These are phyloP conservation scores for Tenthredo scrophulariae DNA, from an alignment of 2,888 invertebrate genomes.

Conservation along the genomic window DNA sequence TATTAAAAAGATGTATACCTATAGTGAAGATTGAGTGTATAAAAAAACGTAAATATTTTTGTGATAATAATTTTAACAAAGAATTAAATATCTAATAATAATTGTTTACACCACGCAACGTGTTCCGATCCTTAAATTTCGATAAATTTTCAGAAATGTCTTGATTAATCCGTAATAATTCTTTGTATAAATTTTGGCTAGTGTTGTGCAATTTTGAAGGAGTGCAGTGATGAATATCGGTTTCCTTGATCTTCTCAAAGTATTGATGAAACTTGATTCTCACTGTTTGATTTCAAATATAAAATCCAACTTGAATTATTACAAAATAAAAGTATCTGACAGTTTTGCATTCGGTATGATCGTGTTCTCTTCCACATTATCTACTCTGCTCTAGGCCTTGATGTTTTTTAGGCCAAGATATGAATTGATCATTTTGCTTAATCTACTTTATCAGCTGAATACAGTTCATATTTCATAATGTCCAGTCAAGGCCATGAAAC, in stretches of 20 bases:
- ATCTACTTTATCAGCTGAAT: constrained; percentile 22
- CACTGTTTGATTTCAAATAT: background rate
- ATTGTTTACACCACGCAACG: background rate
- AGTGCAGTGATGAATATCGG: background rate
- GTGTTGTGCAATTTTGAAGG: constrained; percentile 9
- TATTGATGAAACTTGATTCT: background rate
- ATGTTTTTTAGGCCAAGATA: background rate
- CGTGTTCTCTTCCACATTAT: background rate
- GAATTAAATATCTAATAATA: background rate
- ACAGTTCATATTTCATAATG: constrained; percentile 21
- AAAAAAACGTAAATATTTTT: background rate
- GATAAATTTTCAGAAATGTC: background rate
- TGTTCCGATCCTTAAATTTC: constrained; percentile 11
- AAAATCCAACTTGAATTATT: background rate
- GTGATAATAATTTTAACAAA: constrained; percentile 27
- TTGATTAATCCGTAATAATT: background rate
- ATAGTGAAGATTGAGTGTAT: constrained; percentile 6
- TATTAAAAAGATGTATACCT: background rate
- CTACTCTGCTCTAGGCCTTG: background rate
- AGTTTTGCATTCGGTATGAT: background rate
- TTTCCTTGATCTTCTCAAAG: background rate
- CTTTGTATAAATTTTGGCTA: background rate
- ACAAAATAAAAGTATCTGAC: constrained; percentile 1
- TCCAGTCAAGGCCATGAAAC: constrained; percentile 29
- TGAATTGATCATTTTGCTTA: constrained; percentile 8